These are phyloP conservation scores for Amia ocellicauda DNA, from an alignment of 2,113 vertebrate genomes.

Conservation along the genomic window DNA sequence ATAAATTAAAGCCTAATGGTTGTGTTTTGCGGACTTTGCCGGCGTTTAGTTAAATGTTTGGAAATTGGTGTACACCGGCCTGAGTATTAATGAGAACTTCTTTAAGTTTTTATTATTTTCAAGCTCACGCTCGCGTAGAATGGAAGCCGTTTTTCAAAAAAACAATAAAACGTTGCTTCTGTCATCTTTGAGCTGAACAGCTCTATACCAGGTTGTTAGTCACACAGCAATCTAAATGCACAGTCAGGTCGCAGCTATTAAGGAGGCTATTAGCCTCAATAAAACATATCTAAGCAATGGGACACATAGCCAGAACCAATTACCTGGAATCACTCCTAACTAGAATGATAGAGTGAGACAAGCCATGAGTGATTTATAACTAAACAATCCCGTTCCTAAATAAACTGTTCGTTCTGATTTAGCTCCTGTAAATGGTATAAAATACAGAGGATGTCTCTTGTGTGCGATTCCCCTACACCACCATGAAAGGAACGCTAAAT, in stretches of 20 bases:
- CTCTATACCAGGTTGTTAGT: conserved; percentile 66
- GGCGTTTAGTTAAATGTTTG: background rate
- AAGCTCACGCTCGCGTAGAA: conserved; percentile 65
- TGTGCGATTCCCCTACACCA: background rate
- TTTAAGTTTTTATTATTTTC: conserved; percentile 43
- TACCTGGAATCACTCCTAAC: conserved; percentile 22
- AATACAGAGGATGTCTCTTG: background rate
- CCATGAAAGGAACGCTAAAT: background rate
- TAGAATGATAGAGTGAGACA: conserved; percentile 16
- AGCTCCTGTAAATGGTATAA: background rate
- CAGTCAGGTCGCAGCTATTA: conserved; percentile 75
- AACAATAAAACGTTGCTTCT: conserved; percentile 72
- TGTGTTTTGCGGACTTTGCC: too few relatives aligned
- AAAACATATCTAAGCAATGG: conserved; percentile 32
- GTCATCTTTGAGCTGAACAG: conserved; percentile 68
- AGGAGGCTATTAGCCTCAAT: conserved; percentile 70
- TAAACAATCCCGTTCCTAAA: conserved; percentile 8
- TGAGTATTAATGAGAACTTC: background rate
- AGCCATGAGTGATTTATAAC: conserved; percentile 22
- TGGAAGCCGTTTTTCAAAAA: conserved; percentile 66
- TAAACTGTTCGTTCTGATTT: conserved; percentile 8
- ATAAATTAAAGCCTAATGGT: too few relatives aligned
- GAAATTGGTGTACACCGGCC: background rate
- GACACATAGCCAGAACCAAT: conserved; percentile 30
- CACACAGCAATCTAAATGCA: conserved; percentile 74